Conservation (phyloP, 2,888 invertebrate species). For the Molorchus minor region DNA sequence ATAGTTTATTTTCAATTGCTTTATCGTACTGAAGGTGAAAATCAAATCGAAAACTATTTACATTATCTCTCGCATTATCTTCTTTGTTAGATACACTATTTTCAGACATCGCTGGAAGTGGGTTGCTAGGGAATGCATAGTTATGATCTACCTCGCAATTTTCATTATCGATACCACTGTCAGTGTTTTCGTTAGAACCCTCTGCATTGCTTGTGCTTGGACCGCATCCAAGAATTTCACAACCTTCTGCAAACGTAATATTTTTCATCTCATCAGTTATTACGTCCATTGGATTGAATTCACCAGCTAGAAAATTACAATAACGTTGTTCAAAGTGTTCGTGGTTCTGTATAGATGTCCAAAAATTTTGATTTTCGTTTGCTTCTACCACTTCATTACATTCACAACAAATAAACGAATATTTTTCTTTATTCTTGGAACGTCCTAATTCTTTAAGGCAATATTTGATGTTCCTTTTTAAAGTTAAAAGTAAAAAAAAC, state of each 20-base stretch:
- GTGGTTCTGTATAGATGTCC: conserved; percentile 45
- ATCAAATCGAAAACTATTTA: conserved; percentile 48
- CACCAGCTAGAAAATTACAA: conserved; percentile 31
- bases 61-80: conserved; percentile 30
- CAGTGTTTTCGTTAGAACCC: conserved; percentile 23
- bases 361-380: conserved; percentile 39
- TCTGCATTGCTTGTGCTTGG: conserved; percentile 9
- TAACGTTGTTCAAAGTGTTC: conserved; percentile 47
- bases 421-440: conserved; percentile 21
- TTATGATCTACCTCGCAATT: conserved; percentile 2
- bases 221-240: not conserved
- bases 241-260: not conserved
- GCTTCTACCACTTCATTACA: conserved; percentile 42
- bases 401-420: conserved; percentile 39
- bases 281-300: conserved; percentile 15
- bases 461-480: conserved; percentile 45
- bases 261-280: conserved; percentile 1
- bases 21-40: conserved; percentile 43
- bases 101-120: too few species aligned
- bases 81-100: too few species aligned
- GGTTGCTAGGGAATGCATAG: too few species aligned
- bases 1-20: conserved; percentile 40
- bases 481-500: conserved; percentile 40
- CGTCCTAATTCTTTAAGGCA: conserved; percentile 40
- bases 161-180: conserved; percentile 35